Evolutionary conservation across 2,797 vertebrate genomes (phyloP), one percentile per base, ranked within the genome.

Genomic region (Rhynchotus rufescens): DNA sequence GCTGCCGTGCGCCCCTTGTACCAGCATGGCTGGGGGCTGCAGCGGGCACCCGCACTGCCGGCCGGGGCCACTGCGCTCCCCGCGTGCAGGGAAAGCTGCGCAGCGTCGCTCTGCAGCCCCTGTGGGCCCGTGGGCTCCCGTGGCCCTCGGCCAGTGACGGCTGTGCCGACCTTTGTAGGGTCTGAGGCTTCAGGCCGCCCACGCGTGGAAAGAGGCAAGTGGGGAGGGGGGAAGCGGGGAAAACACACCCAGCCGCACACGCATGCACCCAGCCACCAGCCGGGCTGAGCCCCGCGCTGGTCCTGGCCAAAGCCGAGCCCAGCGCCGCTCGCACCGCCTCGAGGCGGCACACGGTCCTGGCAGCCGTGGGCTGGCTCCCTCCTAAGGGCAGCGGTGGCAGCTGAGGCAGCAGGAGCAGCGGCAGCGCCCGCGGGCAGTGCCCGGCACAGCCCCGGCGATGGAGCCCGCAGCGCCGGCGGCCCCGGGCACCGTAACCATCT

Each of bases 31-130:
- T 7, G 12, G 17, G 21, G 25, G 26, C 25, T 4, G 10, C 22
- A 42, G 28, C 0, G 0, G 40, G 15, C 3, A 1, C 15, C 17
- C 10, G n/a, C 23, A 49, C 34, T 4, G 15, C 44, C 1, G 2
- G 25, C 44, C 0, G 0, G 32, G 25, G 49, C 44, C 34, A 26
- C 38, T 15, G 15, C 28, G 28, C 28, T 28, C 26, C 16, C 52
- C 15, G 15, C 16, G 16, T 4, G 28, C 28, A 30, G 26, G 52
- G 52, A 30, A 19, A 56, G 49, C 49, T 6, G 6, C 12, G 6
- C 40, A 56, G 32, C 15, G 73, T 76, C 36, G 42, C 30, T 40
- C 20, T 64, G 28, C 10, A 7, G 57, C 44, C 57, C 44, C 22
- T 32, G 72, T 2, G 7, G n/a, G 36, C 77, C 64, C 26, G 10